These are phyloP conservation scores for Oligia latruncula DNA, from an alignment of 2,888 invertebrate species.

Conservation along the genomic window DNA sequence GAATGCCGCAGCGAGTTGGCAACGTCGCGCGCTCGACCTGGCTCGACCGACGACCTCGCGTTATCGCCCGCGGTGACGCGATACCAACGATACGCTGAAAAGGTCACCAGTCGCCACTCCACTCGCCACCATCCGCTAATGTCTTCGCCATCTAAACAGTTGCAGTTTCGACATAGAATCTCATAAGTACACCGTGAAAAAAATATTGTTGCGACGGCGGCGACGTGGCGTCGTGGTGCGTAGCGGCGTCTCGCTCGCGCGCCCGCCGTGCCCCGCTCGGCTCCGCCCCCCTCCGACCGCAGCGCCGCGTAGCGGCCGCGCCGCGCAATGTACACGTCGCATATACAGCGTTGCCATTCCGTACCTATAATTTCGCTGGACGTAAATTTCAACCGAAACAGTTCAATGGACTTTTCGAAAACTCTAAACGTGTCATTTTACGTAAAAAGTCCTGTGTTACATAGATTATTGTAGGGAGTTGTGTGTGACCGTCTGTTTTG, in stretches of 20 bases:
- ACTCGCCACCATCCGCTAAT: conserved; percentile 80
- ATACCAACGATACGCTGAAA: conserved; percentile 75
- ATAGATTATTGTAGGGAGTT: conserved; percentile 82
- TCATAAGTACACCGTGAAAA: conserved; percentile 82
- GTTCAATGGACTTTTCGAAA: conserved; percentile 90
- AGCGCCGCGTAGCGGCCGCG: conserved; percentile 86
- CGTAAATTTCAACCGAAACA: conserved; percentile 90
- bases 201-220: conserved; percentile 76
- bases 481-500: conserved; percentile 82
- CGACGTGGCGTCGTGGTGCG: conserved; percentile 72
- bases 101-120: conserved; percentile 85
- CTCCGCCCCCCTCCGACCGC: conserved; percentile 84
- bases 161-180: conserved; percentile 83
- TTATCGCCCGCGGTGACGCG: conserved; percentile 87
- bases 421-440: conserved; percentile 85
- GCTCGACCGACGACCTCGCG: conserved; percentile 87
- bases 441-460: conserved; percentile 83
- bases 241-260: conserved; percentile 81
- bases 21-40: conserved; percentile 86
- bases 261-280: conserved; percentile 80
- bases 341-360: conserved; percentile 90
- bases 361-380: conserved; percentile 90
- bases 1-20: conserved; percentile 84
- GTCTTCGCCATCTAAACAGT: conserved; percentile 86
- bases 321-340: conserved; percentile 83